Percentiles rank a stretch among this genome's conserved stretches.
phyloP scores from a whole-genome alignment of 2,113 vertebrate genomes.

The Atlantisia rogersi region DNA sequence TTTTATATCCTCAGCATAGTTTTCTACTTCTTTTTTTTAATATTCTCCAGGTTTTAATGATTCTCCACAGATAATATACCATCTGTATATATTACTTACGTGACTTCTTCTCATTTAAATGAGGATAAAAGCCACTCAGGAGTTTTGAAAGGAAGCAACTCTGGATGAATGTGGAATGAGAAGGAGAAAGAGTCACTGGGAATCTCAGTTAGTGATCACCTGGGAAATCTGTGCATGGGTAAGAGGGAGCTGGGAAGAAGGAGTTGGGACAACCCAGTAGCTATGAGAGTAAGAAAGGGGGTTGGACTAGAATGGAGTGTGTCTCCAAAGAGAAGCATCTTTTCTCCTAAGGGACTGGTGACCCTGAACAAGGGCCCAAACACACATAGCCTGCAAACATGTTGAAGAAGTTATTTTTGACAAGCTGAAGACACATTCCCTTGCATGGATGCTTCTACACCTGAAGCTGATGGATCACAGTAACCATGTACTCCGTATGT shows the following conservation, averaged over 20 bases:
- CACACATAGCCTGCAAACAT: neutral
- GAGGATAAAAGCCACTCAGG: slow-evolving; percentile 62
- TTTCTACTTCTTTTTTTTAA: too few relatives aligned
- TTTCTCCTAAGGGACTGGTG: neutral
- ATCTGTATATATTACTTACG: slow-evolving; percentile 52
- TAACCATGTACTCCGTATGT: neutral
- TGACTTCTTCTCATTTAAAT: slow-evolving; percentile 53
- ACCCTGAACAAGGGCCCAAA: neutral
- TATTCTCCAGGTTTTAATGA: neutral
- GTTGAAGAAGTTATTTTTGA: neutral
- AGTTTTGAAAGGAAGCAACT: slow-evolving; percentile 44
- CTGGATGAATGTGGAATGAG: slow-evolving; percentile 39
- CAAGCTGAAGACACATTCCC: rapidly evolving
- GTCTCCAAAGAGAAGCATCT: too few relatives aligned
- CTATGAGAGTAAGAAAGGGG: rapidly evolving
- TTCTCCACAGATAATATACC: slow-evolving; percentile 47
- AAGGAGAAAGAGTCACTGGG: neutral
- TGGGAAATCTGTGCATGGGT: neutral
- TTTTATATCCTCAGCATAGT: neutral
- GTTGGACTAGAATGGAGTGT: rapidly evolving
- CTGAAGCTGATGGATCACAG: neutral
- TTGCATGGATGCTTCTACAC: neutral
- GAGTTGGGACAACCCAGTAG: neutral
- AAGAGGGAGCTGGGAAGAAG: neutral
- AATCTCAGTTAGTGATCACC: neutral